Evolutionary conservation across 2,797 vertebrate species (phyloP).

Genomic region (Diplodus sargus): DNA sequence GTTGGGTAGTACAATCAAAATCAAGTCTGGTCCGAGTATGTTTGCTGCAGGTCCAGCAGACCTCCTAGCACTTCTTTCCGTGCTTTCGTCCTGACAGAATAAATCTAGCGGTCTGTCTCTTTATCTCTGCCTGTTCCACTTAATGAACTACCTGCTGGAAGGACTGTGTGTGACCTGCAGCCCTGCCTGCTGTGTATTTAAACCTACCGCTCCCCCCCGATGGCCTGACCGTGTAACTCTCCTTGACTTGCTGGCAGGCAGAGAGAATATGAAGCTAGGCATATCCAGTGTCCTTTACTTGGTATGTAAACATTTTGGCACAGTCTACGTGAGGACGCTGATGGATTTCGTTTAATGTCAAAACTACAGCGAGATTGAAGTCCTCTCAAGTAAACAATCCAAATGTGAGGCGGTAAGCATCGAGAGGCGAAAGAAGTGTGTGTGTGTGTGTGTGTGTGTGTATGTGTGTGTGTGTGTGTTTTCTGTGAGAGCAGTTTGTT

Average conservation of each 20-base stretch:
- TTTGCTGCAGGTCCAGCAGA: constrained; percentile 8
- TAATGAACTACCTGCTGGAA: constrained; percentile 49
- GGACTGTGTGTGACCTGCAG: constrained; percentile 50
- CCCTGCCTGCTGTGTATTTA: constrained; percentile 65
- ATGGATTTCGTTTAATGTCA: constrained; percentile 23
- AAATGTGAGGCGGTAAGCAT: constrained; percentile 26
- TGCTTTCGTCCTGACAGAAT: constrained; percentile 11
- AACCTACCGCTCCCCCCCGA: constrained; percentile 48
- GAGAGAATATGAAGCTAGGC: constrained; percentile 37
- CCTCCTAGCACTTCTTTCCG: neutral
- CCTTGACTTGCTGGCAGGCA: constrained; percentile 46
- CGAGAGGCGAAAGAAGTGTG: neutral
- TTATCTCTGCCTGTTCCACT: constrained; percentile 47
- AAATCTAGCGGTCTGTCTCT: constrained; percentile 21
- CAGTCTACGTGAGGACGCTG: constrained; percentile 62
- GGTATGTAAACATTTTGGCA: constrained; percentile 72
- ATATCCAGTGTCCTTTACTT: constrained; percentile 60
- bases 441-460: constrained; percentile 34
- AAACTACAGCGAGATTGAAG: constrained; percentile 31
- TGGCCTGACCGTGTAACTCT: constrained; percentile 25
- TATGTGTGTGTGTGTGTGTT: constrained; percentile 24
- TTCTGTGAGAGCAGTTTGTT: constrained; percentile 50
- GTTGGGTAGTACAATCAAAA: neutral
- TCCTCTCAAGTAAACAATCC: constrained; percentile 58
- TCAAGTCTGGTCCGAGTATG: neutral